Evolutionary conservation across 2,113 vertebrate species (phyloP), one percentile per base, ranked within the genome.

Genomic region (Condylura cristata): DNA sequence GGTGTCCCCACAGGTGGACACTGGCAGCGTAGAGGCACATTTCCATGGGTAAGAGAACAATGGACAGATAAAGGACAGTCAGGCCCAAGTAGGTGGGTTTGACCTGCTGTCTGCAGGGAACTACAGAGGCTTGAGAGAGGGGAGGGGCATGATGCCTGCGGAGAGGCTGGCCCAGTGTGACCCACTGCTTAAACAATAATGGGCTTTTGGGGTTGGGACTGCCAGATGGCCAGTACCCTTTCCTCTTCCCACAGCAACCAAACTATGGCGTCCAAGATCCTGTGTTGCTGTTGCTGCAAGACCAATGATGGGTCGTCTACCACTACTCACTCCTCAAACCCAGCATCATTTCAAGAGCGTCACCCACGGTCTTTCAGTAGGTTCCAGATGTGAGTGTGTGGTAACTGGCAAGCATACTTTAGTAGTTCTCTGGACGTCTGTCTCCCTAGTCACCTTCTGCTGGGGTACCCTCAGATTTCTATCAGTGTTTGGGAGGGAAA

Each of bases 211-310:
- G 44, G 32, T 12, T 34, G 91, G 46, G 32, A 37, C 56, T 81
- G 24, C 16, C 80, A 65, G 90, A 13, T 1, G 2, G 30, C 32
- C 75, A 13, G 9, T 2, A 48, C 32, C 82, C 91, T 91, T 74
- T 86, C 86, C 86, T 95, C 78, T 84, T 78, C 44, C 86, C 63
- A 68, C n/a, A 4, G 5, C 63, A 80, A 61, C 74, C 72, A 26
- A 79, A 86, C 44, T 90, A 95, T 96, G 97, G 93, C n/a, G 0
- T 84, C 94, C 8, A 96, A 89, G 44, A 46, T 97, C 66, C 85
- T 95, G 61, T 95, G 97, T 41, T 97, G 95, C 12, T 97, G 90
- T 12, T 97, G 93, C 65, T 92, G 26, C 79, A 75, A 74, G 30
- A 5, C 12, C 2, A 1, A 28, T 0, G 32, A 96, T 10, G 51